Evolutionary conservation across 2,888 invertebrate genomes (phyloP).

Genomic region (Eupithecia dodoneata): DNA sequence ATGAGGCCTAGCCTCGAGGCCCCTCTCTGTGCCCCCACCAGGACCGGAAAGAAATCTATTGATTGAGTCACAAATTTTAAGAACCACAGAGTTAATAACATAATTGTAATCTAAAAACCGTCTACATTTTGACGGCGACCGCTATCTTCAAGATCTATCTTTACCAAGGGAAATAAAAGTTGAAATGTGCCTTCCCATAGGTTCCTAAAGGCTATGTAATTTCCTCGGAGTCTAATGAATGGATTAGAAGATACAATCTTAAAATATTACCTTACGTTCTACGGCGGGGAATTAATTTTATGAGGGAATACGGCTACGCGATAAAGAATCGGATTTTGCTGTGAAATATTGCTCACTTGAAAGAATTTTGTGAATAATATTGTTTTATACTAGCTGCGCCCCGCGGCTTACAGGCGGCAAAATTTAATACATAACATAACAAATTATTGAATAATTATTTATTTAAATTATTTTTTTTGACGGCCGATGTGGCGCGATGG

Average conservation of each 20-base stretch:
- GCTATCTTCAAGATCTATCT: neutral
- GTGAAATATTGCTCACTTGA: neutral
- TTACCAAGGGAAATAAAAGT: conserved; percentile 17
- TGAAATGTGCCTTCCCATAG: conserved; percentile 37
- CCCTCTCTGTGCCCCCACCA: no score
- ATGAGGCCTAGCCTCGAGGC: no score
- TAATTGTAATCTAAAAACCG: neutral
- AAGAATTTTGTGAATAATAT: neutral
- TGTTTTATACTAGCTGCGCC: neutral
- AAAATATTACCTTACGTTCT: conserved; percentile 38
- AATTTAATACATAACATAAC: no score
- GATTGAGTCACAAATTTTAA: no score
- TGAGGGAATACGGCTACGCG: conserved; percentile 14
- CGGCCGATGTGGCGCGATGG: no score
- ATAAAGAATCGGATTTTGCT: conserved; percentile 3
- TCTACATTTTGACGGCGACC: neutral
- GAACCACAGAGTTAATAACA: no score
- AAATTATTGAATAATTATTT: no score
- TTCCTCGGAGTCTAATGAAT: conserved; percentile 43
- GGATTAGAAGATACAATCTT: conserved; percentile 42
- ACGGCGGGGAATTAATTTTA: conserved; percentile 32
- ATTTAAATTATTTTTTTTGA: no score
- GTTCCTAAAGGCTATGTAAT: conserved; percentile 40
- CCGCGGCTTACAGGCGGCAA: no score
- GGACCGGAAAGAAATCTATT: no score